These are phyloP conservation scores for Cantharis rufa DNA, from an alignment of 2,888 invertebrate species.

Conservation along the genomic window DNA sequence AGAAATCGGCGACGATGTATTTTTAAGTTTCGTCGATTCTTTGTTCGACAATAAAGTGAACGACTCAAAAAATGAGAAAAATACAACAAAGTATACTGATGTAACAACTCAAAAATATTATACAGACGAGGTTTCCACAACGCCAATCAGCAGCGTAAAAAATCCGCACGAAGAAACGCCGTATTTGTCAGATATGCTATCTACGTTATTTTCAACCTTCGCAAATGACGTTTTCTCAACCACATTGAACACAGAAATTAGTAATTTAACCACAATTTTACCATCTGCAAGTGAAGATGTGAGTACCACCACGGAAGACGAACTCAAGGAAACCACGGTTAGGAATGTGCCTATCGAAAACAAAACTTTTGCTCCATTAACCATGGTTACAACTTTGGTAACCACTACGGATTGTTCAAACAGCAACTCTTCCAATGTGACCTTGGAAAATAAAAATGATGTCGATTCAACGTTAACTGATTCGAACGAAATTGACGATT, in stretches of 20 bases:
- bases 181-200: conserved; percentile 13
- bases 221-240: conserved; percentile 21
- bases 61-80: conserved; percentile 35
- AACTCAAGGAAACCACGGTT: conserved; percentile 7
- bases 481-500: conserved; percentile 4
- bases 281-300: conserved; percentile 3
- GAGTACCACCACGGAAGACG: conserved; percentile 21
- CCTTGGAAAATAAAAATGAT: neutral
- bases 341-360: conserved; percentile 22
- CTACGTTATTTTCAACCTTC: conserved; percentile 14
- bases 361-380: conserved; percentile 27
- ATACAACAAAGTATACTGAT: conserved; percentile 26
- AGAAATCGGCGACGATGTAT: conserved; percentile 33
- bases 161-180: conserved; percentile 25
- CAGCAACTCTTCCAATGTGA: conserved; percentile 11
- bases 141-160: neutral
- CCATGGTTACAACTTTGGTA: conserved; percentile 45
- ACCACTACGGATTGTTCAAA: conserved; percentile 49
- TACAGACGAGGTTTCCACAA: neutral
- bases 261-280: conserved; percentile 32
- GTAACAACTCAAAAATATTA: conserved; percentile 12
- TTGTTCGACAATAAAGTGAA: conserved; percentile 40
- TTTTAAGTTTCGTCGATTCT: conserved; percentile 41
- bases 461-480: neutral
- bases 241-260: conserved; percentile 36